phyloP scores from a whole-genome alignment of 2,113 vertebrate species.

The Bufo bufo region DNA sequence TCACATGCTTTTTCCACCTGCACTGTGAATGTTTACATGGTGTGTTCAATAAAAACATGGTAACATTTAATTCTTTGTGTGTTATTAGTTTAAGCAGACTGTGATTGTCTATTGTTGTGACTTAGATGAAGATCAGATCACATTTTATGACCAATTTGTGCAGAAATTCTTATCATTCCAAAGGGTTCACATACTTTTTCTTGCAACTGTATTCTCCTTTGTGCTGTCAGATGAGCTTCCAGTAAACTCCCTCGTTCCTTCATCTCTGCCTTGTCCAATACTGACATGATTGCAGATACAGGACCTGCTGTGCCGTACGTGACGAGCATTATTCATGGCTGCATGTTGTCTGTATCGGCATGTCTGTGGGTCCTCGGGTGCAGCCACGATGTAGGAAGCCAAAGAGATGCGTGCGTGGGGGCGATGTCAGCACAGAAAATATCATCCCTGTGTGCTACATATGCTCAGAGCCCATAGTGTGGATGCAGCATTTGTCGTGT shows the following conservation, averaged over 20 bases:
- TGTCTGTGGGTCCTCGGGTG: not conserved
- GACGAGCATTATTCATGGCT: not conserved
- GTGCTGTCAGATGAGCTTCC: not conserved
- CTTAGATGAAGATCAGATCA: no score
- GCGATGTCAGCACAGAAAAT: not conserved
- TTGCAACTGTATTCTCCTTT: not conserved
- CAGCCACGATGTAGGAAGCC: not conserved
- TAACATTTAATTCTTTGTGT: no score
- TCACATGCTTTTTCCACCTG: no score
- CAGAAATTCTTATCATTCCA: no score
- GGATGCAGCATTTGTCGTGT: not conserved
- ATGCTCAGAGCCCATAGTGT: not conserved
- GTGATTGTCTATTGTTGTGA: no score
- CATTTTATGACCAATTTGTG: no score
- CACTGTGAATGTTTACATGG: no score
- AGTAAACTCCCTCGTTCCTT: not conserved
- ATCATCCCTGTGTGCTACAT: not conserved
- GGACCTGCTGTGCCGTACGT: not conserved
- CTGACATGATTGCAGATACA: not conserved
- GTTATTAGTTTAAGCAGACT: no score
- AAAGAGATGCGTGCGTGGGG: not conserved
- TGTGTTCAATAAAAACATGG: no score
- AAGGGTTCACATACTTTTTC: no score
- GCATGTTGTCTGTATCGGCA: not conserved
- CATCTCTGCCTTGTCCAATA: not conserved